phyloP scores from a whole-genome alignment of 1,140 invertebrate genomes.

The Leptonema lineaticorne region DNA sequence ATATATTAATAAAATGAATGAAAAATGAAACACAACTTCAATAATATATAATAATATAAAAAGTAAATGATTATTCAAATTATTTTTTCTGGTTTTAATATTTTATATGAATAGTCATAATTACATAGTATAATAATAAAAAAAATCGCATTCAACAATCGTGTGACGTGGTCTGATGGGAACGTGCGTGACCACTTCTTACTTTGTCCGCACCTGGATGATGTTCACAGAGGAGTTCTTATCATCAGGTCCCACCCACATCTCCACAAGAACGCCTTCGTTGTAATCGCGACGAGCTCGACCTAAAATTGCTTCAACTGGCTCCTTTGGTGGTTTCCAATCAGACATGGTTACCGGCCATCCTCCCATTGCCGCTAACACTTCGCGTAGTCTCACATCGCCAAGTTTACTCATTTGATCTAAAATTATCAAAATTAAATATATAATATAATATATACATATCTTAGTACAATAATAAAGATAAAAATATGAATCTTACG shows the following conservation, averaged over 20 bases:
- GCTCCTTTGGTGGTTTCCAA: constrained; percentile 62
- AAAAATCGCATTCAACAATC: constrained; percentile 7
- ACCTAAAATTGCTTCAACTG: constrained; percentile 69
- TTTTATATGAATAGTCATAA: too few species aligned
- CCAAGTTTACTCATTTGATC: constrained; percentile 72
- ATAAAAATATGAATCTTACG: constrained; percentile 69
- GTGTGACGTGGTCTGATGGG: constrained; percentile 6
- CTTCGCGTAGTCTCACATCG: constrained; percentile 62
- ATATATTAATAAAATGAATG: too few species aligned
- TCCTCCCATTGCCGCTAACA: constrained; percentile 66
- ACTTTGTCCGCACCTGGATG: constrained; percentile 70
- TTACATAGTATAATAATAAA: too few species aligned
- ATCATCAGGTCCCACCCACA: constrained; percentile 83
- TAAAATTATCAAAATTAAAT: constrained; percentile 46
- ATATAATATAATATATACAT: background rate
- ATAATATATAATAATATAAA: too few species aligned
- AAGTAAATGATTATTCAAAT: too few species aligned
- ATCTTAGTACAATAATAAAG: background rate
- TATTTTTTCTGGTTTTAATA: too few species aligned
- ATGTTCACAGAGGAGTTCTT: constrained; percentile 84
- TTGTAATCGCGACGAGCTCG: constrained; percentile 69
- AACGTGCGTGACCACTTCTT: constrained; percentile 47
- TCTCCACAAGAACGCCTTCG: constrained; percentile 73
- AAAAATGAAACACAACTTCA: too few species aligned
- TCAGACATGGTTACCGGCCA: constrained; percentile 70